Base-by-base conservation (phyloP, 2,797 vertebrate species). In the Cirrhinus molitorella region DNA sequence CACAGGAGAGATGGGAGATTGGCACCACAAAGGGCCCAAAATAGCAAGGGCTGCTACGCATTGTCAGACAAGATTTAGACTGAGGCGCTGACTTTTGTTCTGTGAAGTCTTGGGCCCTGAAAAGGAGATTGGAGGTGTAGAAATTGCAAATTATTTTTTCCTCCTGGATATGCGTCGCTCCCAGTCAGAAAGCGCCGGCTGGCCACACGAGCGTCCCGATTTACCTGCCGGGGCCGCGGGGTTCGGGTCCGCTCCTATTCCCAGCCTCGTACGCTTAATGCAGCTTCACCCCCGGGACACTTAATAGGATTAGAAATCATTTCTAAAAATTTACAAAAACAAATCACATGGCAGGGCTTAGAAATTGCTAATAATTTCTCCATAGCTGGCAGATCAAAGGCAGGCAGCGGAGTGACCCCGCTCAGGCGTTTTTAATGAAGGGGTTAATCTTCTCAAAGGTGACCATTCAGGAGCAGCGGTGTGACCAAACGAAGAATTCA, bases 391-490 rank as follows among this genome's bases (percentile, higher is more conserved):
- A 96, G 98, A 99, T 99, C 98, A 99, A 99, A 99, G 98, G 92
- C 86, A 95, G 95, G 95, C 96, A 88, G 96, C 95, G 94, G 96
- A 96, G 96, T 99, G 97, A 99, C 98, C 98, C 96, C 92, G 93
- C 95, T 95, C 93, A 95, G 94, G 96, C 95, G 94, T 97, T 97
- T 95, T 96, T 97, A 98, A 98, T 98, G 97, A 98, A 99, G 97
- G 98, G 98, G 98, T 99, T 99, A 99, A 99, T 98, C 98, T 99
- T 96, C 95, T 98, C 96, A 93, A 96, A 97, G 97, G 96, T 98
- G 96, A 98, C 96, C 94, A 98, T 98, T 98, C 96, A 99, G 94
- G 92, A 96, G 96, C 97, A 97, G 94, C 94, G 96, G 95, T 99
- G 98, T 99, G 98, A 99, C 98, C 97, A 98, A 99, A 98, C 94